Evolutionary conservation across 2,797 vertebrate species (phyloP).

Genomic region (Parambassis ranga): DNA sequence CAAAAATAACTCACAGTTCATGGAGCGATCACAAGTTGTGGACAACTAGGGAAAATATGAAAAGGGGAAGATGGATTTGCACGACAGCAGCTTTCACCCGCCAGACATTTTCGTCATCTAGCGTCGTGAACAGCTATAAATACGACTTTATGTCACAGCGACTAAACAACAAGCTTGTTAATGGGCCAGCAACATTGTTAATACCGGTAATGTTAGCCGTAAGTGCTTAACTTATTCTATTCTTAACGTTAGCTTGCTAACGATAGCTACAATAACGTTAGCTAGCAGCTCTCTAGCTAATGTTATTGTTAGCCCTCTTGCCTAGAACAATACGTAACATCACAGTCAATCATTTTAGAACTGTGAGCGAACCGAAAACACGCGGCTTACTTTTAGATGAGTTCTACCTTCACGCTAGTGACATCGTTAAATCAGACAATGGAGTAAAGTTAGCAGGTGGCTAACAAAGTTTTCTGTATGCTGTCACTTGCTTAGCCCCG

Average conservation of each 20-base stretch:
- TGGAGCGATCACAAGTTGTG: not conserved
- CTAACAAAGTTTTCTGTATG: constrained; percentile 70
- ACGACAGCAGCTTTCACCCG: not conserved
- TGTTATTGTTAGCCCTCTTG: not conserved
- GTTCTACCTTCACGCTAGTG: not conserved
- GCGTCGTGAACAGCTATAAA: not conserved
- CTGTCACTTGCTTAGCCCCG: constrained; percentile 43
- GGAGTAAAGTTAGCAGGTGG: constrained; percentile 50
- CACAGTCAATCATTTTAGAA: not conserved
- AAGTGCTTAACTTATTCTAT: not conserved
- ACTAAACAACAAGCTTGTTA: not conserved
- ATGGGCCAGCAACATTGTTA: not conserved
- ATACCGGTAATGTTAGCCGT: not conserved
- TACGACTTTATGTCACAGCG: not conserved
- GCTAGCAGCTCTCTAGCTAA: constrained; percentile 31
- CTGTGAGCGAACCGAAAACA: not conserved
- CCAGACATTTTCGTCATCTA: not conserved
- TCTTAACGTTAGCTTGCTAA: not conserved
- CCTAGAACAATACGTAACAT: not conserved
- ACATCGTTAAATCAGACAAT: constrained; percentile 21
- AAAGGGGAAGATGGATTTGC: constrained; percentile 21
- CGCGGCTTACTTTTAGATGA: constrained; percentile 21
- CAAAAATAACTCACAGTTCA: not conserved
- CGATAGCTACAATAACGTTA: constrained; percentile 44
- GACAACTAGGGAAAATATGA: not conserved